A percentile compares a stretch with the other conserved stretches of the same genome.
phyloP scores from a whole-genome alignment of 2,113 vertebrate species.

The Piprites chloris region DNA sequence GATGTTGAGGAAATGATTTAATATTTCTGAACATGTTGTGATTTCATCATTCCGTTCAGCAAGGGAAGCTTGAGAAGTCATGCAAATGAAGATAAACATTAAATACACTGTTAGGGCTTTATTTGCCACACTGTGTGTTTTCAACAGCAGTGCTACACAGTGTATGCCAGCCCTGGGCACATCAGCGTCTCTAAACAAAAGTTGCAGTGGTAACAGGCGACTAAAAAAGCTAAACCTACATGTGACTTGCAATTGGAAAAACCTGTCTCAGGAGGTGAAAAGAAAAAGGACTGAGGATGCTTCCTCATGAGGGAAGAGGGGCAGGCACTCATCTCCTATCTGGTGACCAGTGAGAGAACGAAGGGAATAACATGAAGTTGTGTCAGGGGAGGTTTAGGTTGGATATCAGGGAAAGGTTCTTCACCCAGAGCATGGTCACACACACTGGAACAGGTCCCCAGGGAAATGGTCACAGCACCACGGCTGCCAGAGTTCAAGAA shows the following conservation, averaged over 20 bases:
- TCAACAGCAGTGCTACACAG: background rate
- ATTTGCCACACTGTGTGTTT: background rate
- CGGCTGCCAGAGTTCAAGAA: background rate
- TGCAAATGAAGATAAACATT: slow-evolving; percentile 65
- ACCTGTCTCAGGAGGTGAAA: background rate
- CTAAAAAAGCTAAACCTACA: background rate
- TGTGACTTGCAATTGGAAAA: background rate
- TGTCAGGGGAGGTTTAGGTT: background rate
- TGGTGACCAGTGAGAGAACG: background rate
- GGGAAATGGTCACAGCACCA: background rate
- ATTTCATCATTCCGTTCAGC: slow-evolving; percentile 62
- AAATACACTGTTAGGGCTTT: background rate
- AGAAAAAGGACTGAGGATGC: background rate
- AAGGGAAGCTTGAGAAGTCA: slow-evolving; percentile 64
- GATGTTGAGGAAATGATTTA: slow-evolving; percentile 76
- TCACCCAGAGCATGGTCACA: background rate
- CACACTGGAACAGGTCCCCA: background rate
- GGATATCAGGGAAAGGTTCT: background rate
- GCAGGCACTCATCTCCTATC: background rate
- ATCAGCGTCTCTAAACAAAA: background rate
- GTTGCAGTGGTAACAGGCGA: background rate
- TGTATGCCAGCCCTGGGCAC: background rate
- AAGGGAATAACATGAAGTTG: background rate
- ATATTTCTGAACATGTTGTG: slow-evolving; percentile 66
- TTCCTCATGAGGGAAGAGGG: background rate